Evolutionary conservation across 2,797 vertebrate species (phyloP), one percentile per base, ranked within the genome.

Genomic region (Myoxocephalus aenaeus): DNA sequence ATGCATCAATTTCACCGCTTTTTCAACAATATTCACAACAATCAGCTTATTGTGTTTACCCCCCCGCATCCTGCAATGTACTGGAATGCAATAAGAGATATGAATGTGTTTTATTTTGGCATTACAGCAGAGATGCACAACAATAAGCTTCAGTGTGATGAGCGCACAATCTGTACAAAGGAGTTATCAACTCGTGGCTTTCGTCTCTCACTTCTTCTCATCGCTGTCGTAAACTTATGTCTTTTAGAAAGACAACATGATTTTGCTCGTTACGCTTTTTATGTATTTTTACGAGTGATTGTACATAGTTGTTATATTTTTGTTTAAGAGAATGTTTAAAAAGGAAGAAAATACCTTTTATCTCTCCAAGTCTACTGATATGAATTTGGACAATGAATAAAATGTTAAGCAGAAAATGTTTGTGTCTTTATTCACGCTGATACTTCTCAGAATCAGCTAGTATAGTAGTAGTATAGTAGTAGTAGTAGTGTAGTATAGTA

Each of bases 221-320:
- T 97, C 96, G 95, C 95, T 96, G 95, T 96, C 92, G 96, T 93
- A 12, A 86, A 96, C 94, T 97, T 98, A 98, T 95, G 97, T 98
- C 97, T 98, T 98, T 98, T 96, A 98, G 96, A 98, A 98, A 98
- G 97, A 98, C 97, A 96, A 90, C 85, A 86, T 91, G 80, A 86
- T 96, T 96, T 91, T 94, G 96, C 97, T 95, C 94, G 34, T 95
- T 97, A 96, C 91, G 96, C 96, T 96, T 97, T 97, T 90, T 93
- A 97, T 97, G 96, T 98, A 96, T 96, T 98, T 93, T 96, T 97
- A 97, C 93, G 90, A 94, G 96, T 97, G 96, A 95, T 93, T 97
- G 97, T 98, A 98, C 96, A 98, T 98, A 98, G 92, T 97, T 97
- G 96, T 96, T 97, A 96, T 98, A 98, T 98, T 98, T 94, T 98